Percentiles rank a stretch among this genome's conserved stretches.
phyloP scores from a whole-genome alignment of 2,113 vertebrate species.

The Prolemur simus region DNA sequence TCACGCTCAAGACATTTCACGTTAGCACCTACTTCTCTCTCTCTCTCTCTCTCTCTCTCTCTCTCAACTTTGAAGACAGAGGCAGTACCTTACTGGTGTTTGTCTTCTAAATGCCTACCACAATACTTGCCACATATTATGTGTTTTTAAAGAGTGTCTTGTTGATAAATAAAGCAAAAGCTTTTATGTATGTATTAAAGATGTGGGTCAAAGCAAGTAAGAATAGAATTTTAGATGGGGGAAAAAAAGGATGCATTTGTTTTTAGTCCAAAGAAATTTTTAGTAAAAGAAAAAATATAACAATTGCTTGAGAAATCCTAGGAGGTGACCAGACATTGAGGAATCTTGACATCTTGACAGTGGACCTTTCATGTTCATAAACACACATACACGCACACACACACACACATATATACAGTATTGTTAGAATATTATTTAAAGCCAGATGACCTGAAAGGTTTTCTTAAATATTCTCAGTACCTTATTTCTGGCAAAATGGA shows the following conservation, averaged over 20 bases:
- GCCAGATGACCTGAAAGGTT: background rate
- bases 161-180: background rate
- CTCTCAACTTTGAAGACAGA: background rate
- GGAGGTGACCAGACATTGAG: background rate
- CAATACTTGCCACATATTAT: background rate
- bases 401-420: background rate
- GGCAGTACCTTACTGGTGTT: background rate
- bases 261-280: background rate
- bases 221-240: background rate
- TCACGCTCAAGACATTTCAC: background rate
- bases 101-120: background rate
- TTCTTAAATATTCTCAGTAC: background rate
- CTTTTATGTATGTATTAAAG: background rate
- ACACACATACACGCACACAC: no score
- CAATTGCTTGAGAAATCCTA: background rate
- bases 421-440: background rate
- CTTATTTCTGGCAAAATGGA: background rate
- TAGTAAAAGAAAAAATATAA: background rate
- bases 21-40: background rate
- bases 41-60: background rate
- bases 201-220: background rate
- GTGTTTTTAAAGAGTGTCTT: background rate
- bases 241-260: background rate
- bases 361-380: background rate
- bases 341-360: background rate